A percentile compares a stretch with the other conserved stretches of the same genome.
phyloP scores from a whole-genome alignment of 2,888 invertebrate genomes.

The Amphiduros pacificus region DNA sequence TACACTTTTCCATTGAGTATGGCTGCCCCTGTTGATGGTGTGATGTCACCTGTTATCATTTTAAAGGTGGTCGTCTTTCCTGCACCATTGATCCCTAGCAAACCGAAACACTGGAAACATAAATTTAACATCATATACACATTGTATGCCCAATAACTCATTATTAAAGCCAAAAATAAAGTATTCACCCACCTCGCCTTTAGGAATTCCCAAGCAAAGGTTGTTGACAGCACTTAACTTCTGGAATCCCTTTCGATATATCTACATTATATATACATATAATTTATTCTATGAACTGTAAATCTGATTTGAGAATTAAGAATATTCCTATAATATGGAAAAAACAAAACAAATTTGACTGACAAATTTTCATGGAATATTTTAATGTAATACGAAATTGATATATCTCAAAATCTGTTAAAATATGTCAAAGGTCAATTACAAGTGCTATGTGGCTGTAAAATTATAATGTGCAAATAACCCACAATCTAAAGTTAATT shows the following conservation, averaged over 20 bases:
- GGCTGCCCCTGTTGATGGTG: constrained; percentile 51
- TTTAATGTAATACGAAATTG: no score
- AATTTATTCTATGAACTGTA: no score
- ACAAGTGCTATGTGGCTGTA: no score
- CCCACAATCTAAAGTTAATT: no score
- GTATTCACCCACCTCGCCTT: constrained; percentile 52
- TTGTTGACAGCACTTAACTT: constrained; percentile 56
- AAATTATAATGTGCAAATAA: no score
- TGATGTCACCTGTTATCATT: constrained; percentile 66
- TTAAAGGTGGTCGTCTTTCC: constrained; percentile 87
- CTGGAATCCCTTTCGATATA: constrained; percentile 35
- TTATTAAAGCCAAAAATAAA: constrained; percentile 1
- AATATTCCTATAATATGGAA: no score
- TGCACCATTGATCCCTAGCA: constrained; percentile 83
- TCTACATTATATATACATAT: no score
- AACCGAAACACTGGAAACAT: constrained; percentile 74
- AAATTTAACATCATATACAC: not conserved
- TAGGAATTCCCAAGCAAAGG: constrained; percentile 55
- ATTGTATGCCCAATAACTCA: not conserved
- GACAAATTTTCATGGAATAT: no score
- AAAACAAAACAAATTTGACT: no score
- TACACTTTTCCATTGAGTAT: constrained; percentile 47
- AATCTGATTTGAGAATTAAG: no score
- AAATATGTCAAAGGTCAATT: no score
- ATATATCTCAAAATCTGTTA: no score